These are phyloP conservation scores for Peromyscus aztecus DNA, from an alignment of 2,797 vertebrate genomes.

Conservation along the genomic window DNA sequence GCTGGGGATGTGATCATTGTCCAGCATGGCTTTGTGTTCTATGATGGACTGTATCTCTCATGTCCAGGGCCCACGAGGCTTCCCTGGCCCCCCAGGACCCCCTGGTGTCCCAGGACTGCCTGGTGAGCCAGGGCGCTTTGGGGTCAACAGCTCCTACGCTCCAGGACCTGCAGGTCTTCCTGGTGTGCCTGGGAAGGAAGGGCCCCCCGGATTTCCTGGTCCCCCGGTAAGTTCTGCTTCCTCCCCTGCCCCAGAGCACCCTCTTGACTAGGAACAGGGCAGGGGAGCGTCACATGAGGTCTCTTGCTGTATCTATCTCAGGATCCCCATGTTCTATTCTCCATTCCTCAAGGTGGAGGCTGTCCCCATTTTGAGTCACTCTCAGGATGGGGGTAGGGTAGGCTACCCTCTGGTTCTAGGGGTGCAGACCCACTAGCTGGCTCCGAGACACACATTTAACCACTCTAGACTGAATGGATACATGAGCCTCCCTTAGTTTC, in stretches of 20 bases:
- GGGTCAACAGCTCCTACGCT: slow-evolving; percentile 86
- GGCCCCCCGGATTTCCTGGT: slow-evolving; percentile 88
- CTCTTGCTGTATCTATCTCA: no score
- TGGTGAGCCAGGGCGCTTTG: slow-evolving; percentile 91
- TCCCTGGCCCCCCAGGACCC: slow-evolving; percentile 89
- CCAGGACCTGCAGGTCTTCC: slow-evolving; percentile 84
- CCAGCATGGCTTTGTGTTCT: accelerated
- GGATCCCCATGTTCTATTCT: not conserved
- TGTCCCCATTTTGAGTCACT: not conserved
- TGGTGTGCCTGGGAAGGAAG: slow-evolving; percentile 88
- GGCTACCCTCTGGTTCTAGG: not conserved
- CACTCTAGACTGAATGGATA: not conserved
- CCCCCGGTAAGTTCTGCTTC: slow-evolving; percentile 88
- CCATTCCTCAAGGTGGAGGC: not conserved
- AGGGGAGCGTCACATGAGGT: not conserved
- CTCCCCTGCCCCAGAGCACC: not conserved
- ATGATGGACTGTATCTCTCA: accelerated
- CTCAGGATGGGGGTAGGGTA: not conserved
- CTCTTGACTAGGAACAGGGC: not conserved
- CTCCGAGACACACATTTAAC: accelerated
- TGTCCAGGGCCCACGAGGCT: slow-evolving; percentile 87
- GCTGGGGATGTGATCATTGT: accelerated
- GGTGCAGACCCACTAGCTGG: not conserved
- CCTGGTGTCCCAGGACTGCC: slow-evolving; percentile 94
- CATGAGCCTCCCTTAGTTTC: not conserved